phyloP scores from a whole-genome alignment of 2,888 invertebrate genomes.

The Hirtodrosophila alboralis region DNA sequence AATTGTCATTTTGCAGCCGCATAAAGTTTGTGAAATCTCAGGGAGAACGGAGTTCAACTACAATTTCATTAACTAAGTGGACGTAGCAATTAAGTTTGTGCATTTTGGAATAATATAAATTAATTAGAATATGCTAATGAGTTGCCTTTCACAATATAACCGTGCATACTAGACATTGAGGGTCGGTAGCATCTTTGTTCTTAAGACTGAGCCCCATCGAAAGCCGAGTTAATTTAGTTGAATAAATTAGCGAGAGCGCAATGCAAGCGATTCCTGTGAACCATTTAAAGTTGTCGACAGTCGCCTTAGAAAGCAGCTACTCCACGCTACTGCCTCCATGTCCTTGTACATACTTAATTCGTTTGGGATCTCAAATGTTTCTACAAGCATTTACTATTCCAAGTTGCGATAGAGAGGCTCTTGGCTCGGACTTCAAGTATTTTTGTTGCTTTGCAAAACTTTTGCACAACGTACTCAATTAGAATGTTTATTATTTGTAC shows the following conservation, averaged over 20 bases:
- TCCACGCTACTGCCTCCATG: background rate
- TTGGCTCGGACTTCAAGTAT: constrained; percentile 38
- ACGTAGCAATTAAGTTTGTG: constrained; percentile 75
- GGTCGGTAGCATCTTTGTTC: constrained; percentile 13
- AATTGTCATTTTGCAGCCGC: constrained; percentile 31
- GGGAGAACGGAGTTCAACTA: constrained; percentile 45
- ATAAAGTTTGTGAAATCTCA: constrained; percentile 40
- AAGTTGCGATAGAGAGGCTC: constrained; percentile 19
- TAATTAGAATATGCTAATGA: constrained; percentile 79
- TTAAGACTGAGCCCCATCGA: constrained; percentile 30
- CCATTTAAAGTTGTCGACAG: constrained; percentile 51
- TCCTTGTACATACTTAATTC: constrained; percentile 13
- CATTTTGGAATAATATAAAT: constrained; percentile 79
- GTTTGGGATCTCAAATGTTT: constrained; percentile 26
- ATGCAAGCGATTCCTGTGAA: constrained; percentile 55
- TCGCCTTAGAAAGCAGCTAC: constrained; percentile 19
- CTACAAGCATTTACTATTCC: constrained; percentile 23
- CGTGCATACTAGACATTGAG: constrained; percentile 20
- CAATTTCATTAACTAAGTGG: constrained; percentile 79
- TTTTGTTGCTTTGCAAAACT: constrained; percentile 11
- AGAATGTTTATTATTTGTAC: constrained; percentile 50
- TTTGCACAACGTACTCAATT: constrained; percentile 42
- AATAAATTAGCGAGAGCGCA: constrained; percentile 70
- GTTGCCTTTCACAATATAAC: constrained; percentile 50
- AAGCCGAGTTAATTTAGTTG: constrained; percentile 70